Evolutionary conservation across 2,113 vertebrate genomes (phyloP), one percentile per base, ranked within the genome.

Genomic region (Centropus unirufus): DNA sequence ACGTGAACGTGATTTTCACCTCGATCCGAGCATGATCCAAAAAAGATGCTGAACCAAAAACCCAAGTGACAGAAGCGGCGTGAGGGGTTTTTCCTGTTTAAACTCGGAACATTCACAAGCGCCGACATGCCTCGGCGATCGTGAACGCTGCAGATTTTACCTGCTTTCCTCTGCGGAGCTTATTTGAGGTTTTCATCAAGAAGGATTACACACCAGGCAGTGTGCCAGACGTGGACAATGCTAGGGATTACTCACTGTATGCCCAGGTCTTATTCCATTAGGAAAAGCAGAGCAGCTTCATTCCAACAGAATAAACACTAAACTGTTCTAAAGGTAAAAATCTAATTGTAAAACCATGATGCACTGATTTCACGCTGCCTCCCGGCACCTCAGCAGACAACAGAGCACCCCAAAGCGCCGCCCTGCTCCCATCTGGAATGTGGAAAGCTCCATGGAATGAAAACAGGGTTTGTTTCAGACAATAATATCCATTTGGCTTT

Each of bases 21-120:
- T 5, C 1, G 17, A 11, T 3, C 0, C 3, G 2, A 1, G 5
- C 0, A 0, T 1, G 3, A 30, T 4, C 11, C 21, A 22, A 7
- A 67, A 57, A 1, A 5, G 0, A 2, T 32, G 0, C 1, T 4
- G 11, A 20, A 73, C 2, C 2, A 18, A 34, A 51, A 39, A 2
- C 10, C 26, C 16, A 0, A 47, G 9, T 4, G 8, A 24, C 40
- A 26, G 27, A 26, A 11, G 2, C 22, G 2, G 55, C 8, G 30
- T 0, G 2, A 69, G 73, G 30, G 9, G 0, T 30, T 62, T 4
- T 8, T 30, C 40, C 75, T 4, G 20, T 9, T 39, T 5, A 7
- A n/a, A 22, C 14, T 42, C 13, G 1, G 6, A 22, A 24, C 2
- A 8, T 12, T 14, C 15, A 2, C 51, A 24, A 29, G 39, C 2